Evolutionary conservation across 2,113 vertebrate species (phyloP).

Genomic region (Camelus bactrianus): DNA sequence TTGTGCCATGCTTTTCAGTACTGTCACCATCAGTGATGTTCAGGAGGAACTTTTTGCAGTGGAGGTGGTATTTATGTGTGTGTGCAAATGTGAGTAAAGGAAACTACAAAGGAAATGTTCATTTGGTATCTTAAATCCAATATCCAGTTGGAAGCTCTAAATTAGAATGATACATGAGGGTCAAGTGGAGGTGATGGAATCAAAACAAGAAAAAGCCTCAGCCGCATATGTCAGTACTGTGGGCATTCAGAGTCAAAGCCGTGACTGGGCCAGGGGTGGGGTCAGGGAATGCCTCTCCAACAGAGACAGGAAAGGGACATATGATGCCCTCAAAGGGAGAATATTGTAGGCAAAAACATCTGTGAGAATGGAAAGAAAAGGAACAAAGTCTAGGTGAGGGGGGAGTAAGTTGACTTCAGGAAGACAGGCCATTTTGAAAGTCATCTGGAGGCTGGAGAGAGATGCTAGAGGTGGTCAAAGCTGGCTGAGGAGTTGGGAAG

Average conservation of each 20-base stretch:
- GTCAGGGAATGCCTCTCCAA: background rate
- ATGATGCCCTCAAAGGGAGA: background rate
- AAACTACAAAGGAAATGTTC: background rate
- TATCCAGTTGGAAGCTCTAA: background rate
- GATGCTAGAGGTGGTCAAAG: background rate
- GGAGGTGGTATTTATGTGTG: background rate
- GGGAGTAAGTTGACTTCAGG: background rate
- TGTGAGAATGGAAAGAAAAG: background rate
- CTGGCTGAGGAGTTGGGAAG: background rate
- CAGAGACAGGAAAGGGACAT: background rate
- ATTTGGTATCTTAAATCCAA: background rate
- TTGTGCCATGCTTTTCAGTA: background rate
- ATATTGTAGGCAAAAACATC: background rate
- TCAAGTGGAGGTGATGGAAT: background rate
- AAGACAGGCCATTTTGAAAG: background rate
- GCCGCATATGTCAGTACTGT: no score
- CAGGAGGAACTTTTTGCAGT: background rate
- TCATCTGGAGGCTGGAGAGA: slow-evolving; percentile 2
- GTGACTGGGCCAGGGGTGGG: background rate
- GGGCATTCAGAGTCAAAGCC: background rate
- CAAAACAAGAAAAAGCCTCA: background rate
- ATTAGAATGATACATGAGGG: background rate
- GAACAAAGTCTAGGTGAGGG: background rate
- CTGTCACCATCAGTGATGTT: background rate
- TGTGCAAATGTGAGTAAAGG: background rate